Conservation (phyloP, 2,888 invertebrate species). For the Pseudococcus jackbeardsleyi region DNA sequence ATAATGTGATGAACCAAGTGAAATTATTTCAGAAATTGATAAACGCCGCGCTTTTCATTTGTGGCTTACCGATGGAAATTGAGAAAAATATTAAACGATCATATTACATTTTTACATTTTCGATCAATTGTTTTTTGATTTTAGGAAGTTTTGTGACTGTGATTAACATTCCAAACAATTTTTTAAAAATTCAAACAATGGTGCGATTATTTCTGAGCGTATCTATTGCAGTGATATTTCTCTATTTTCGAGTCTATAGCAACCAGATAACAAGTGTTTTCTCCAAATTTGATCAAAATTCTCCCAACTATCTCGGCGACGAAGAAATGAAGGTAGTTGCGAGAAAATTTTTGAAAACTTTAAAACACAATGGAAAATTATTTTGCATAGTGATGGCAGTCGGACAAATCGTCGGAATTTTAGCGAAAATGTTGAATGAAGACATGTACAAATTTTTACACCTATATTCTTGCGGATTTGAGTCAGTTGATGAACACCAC, state of each 20-base stretch:
- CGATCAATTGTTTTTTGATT: background rate
- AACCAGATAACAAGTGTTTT: background rate
- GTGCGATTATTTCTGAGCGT: background rate
- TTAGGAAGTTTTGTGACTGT: background rate
- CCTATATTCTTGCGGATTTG: background rate
- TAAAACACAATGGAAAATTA: background rate
- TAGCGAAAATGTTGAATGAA: background rate
- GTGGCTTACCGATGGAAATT: background rate
- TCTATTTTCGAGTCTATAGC: background rate
- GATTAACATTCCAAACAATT: background rate
- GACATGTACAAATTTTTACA: background rate
- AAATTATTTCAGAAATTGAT: too few relatives aligned
- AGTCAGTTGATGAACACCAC: background rate
- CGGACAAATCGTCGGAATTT: background rate
- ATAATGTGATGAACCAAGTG: too few relatives aligned
- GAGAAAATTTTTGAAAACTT: background rate
- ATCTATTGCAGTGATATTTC: background rate
- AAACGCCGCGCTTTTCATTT: background rate
- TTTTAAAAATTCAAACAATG: background rate
- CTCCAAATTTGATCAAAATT: background rate
- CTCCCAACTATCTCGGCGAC: background rate
- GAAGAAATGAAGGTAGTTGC: background rate
- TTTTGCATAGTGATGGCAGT: background rate
- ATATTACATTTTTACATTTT: background rate
- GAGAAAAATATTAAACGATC: background rate